These are phyloP conservation scores for Hippocampus barbouri DNA, from an alignment of 2,113 vertebrate species.

Conservation along the genomic window DNA sequence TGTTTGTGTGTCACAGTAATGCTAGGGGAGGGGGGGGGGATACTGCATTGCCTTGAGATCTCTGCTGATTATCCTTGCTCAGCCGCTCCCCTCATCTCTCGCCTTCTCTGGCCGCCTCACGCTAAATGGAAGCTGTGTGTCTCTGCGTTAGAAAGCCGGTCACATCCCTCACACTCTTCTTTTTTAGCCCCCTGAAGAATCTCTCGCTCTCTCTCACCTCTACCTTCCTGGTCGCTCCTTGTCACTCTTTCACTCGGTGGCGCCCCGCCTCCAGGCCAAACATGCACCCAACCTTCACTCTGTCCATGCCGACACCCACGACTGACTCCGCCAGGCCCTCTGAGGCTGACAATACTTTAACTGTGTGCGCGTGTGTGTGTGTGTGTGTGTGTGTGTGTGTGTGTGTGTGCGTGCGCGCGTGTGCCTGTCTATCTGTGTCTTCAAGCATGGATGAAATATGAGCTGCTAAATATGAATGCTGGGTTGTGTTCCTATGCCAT, in stretches of 20 bases:
- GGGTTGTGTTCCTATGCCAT: slow-evolving; percentile 50
- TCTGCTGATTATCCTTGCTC: slow-evolving; percentile 54
- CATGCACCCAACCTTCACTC: slow-evolving; percentile 39
- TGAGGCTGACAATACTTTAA: slow-evolving; percentile 56
- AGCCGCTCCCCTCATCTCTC: slow-evolving; percentile 41
- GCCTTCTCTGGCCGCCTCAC: slow-evolving; percentile 38
- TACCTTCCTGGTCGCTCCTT: slow-evolving; percentile 33
- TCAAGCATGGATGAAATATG: slow-evolving; percentile 61
- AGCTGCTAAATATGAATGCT: slow-evolving; percentile 65
- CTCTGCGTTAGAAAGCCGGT: slow-evolving; percentile 67
- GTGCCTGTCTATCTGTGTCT: slow-evolving; percentile 29
- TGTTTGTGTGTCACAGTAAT: slow-evolving; percentile 13
- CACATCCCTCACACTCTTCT: slow-evolving; percentile 65
- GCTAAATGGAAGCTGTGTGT: slow-evolving; percentile 72
- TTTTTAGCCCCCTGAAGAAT: slow-evolving; percentile 37
- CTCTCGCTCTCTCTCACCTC: slow-evolving; percentile 7
- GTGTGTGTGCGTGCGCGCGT: background rate
- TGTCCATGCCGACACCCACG: slow-evolving; percentile 50
- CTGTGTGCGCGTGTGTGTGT: background rate
- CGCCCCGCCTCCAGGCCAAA: slow-evolving; percentile 57
- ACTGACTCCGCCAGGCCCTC: slow-evolving; percentile 58
- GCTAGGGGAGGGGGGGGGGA: background rate
- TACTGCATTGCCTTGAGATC: slow-evolving; percentile 47
- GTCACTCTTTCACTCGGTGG: slow-evolving; percentile 33
- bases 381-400: background rate